phyloP scores from a whole-genome alignment of 1,140 invertebrate genomes.

The Drosophila baimaii region DNA sequence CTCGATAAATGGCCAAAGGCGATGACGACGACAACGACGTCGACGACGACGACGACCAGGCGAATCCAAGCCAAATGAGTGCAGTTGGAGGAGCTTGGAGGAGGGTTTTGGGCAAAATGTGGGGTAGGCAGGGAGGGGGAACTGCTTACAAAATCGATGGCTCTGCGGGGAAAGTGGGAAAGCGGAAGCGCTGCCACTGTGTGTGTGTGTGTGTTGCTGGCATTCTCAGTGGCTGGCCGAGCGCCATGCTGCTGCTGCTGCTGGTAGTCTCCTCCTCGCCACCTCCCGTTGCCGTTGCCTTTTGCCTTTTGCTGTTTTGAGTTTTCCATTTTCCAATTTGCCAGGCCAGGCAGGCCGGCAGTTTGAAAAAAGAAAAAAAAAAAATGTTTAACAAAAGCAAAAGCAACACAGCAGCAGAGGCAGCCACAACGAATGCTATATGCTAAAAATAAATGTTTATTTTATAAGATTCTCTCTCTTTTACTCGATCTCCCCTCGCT shows the following conservation, averaged over 20 bases:
- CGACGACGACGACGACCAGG: conserved; percentile 32
- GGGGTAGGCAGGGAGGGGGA: conserved; percentile 1
- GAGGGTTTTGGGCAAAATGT: background rate
- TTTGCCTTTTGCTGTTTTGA: conserved; percentile 53
- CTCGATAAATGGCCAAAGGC: conserved; percentile 58
- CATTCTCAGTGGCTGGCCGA: conserved; percentile 40
- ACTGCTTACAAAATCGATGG: conserved; percentile 55
- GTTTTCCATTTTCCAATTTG: conserved; percentile 75
- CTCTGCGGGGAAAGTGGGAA: background rate
- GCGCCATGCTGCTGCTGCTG: conserved; percentile 19
- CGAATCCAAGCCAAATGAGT: conserved; percentile 57
- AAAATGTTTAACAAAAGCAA: conserved; percentile 34
- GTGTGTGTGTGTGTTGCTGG: conserved; percentile 6
- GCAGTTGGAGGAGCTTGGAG: conserved; percentile 27
- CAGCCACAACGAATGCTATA: conserved; percentile 31
- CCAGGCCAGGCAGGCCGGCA: conserved; percentile 38
- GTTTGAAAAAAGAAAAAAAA: conserved; percentile 35
- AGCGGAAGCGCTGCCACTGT: background rate
- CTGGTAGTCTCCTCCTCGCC: background rate
- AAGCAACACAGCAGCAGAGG: conserved; percentile 31
- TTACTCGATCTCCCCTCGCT: background rate
- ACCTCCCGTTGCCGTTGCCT: background rate
- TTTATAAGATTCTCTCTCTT: conserved; percentile 71
- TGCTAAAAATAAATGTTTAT: conserved; percentile 82
- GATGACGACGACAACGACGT: conserved; percentile 38